Base-by-base conservation (phyloP, 2,888 invertebrate genomes). In the Homarus gammarus region DNA sequence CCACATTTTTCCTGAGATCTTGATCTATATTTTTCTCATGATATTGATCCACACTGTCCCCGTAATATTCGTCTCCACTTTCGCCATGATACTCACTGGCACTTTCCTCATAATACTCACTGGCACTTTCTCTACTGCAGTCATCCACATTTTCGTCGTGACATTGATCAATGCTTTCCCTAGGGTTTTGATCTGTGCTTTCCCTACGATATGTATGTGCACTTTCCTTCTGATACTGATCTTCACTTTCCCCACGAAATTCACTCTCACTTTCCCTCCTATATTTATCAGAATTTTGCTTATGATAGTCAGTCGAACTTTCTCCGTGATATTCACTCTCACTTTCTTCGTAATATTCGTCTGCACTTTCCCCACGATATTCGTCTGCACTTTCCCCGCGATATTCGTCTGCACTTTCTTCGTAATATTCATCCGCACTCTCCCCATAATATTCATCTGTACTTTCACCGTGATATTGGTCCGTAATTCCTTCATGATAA, bases 331-430 rank as follows among this genome's bases (percentile, higher is more conserved):
- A 64, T 64, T 64, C 31, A 27, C 27, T 27, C 22, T 36, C 38
- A 22, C 31, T 79, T 64, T 79, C 64, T 40, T n/a, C 64, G 12
- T 64, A 38, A 1, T 79, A n/a, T 64, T 61, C 79, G 18, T 64
- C 40, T 22, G 56, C 61, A 56, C 78, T 56, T 56, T 78, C 38
- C 10, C 49, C 38, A 36, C 56, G 31, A 49, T 73, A 38, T 73
- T 84, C 61, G 56, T 78, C 44, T n/a, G 61, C 64, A 79, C 64
- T 79, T 38, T 79, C 79, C 33, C 40, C 75, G n/a, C 75, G 75
- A 44, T 84, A 84, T 40, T 51, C 84, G 12, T 75, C 31, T 8
- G 61, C 61, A 75, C 84, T 75, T n/a, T 84, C 75, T 61, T 40
- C 40, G 2, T 36, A 27, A 27, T 40, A 79, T 61, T 79, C 79